Evolutionary conservation across 2,797 vertebrate species (phyloP), one percentile per base, ranked within the genome.

Genomic region (Zalophus californianus): DNA sequence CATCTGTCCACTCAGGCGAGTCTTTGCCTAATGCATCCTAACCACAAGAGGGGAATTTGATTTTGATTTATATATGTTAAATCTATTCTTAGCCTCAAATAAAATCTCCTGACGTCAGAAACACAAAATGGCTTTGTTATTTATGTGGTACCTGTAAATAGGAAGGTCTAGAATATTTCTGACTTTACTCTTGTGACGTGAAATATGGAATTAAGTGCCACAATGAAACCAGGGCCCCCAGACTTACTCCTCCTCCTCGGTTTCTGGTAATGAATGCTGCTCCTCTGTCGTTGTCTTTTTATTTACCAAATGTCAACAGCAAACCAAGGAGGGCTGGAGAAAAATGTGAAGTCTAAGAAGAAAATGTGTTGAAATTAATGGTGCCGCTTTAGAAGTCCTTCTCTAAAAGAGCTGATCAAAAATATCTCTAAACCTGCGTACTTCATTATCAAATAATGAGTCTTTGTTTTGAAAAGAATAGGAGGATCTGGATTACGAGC

Each of bases 391-490:
- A 2, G 70, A 77, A 92, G 41, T 82, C 62, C 92, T 96, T 73
- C 66, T 87, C 87, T 66, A 96, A 96, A 96, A 93, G 64, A 92
- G 86, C 96, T 58, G 62, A 21, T 96, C 93, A 86, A 94, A 98
- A 98, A 96, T 88, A 75, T 97, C 86, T 96, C 88, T 44, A 94
- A 98, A 86, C 77, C 86, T 91, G 75, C 84, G 62, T 79, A 84
- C 50, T 95, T 97, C 93, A 87, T 97, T 97, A 92, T 87, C 50
- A 94, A 89, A 97, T 89, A 97, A 72, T 93, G 97, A 91, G 62
- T 94, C 97, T 98, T 98, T 98, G 96, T 98, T 98, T 98, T 83
- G 70, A 93, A 98, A 97, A 94, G 78, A 97, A 93, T 87, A 66
- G 77, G 95, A 97, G 32, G 0, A 77, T 82, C 87, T 94, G 18